Evolutionary conservation across 2,797 vertebrate species (phyloP).

Genomic region (Semaprochilodus insignis): DNA sequence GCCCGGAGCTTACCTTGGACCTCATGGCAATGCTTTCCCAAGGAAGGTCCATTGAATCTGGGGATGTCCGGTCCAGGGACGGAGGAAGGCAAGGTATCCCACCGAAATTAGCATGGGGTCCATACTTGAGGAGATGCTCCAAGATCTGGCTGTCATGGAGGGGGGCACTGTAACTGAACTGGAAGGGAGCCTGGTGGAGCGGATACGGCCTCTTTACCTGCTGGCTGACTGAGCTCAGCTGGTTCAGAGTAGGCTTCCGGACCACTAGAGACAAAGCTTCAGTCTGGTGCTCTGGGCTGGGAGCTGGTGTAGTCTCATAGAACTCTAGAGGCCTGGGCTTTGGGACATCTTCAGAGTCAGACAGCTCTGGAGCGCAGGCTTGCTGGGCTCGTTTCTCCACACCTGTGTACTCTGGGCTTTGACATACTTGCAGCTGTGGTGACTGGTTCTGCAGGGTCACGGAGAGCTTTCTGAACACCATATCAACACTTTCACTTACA

Average conservation of each 20-base stretch:
- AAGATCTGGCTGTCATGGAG: slow-evolving; percentile 84
- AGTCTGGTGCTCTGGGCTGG: slow-evolving; percentile 75
- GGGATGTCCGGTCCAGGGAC: slow-evolving; percentile 72
- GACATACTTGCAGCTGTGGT: slow-evolving; percentile 69
- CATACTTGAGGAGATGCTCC: slow-evolving; percentile 83
- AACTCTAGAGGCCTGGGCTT: slow-evolving; percentile 72
- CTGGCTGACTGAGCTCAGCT: slow-evolving; percentile 70
- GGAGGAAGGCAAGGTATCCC: slow-evolving; percentile 70
- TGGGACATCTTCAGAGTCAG: slow-evolving; percentile 66
- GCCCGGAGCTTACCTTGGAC: slow-evolving; percentile 77
- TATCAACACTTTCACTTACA: slow-evolving; percentile 85
- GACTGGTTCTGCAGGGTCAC: slow-evolving; percentile 67
- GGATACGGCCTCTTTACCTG: slow-evolving; percentile 78
- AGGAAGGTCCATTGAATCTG: slow-evolving; percentile 75
- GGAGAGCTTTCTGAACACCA: slow-evolving; percentile 83
- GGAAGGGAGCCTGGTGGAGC: slow-evolving; percentile 74
- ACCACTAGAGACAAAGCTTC: slow-evolving; percentile 77
- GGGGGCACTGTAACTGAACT: slow-evolving; percentile 74
- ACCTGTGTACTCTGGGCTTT: slow-evolving; percentile 55
- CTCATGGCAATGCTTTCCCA: slow-evolving; percentile 83
- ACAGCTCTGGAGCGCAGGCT: slow-evolving; percentile 63
- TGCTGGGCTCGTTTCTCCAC: slow-evolving; percentile 69
- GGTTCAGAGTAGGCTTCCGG: slow-evolving; percentile 73
- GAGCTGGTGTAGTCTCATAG: slow-evolving; percentile 71
- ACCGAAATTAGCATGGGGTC: slow-evolving; percentile 75